Base-by-base conservation (phyloP, 2,797 vertebrate genomes). In the Helarctos malayanus region DNA sequence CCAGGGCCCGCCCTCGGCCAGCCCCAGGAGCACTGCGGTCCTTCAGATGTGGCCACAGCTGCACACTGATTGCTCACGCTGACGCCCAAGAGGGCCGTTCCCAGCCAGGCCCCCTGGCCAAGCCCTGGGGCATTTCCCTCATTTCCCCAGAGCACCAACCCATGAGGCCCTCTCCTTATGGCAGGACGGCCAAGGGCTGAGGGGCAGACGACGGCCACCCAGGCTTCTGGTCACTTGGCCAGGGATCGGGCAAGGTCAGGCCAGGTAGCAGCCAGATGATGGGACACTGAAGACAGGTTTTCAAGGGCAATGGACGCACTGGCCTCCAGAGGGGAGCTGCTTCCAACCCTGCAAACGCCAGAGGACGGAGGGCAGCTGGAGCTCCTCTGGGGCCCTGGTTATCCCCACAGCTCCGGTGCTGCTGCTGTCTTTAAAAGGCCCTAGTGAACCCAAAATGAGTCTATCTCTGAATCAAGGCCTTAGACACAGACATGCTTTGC, bases 311-410 rank as follows among this genome's bases (percentile, higher is more conserved):
- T 3, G 18, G 35, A 65, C 14, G 19, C 9, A 2, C 19, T 16
- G 8, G 8, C 7, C 2, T 0, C 1, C 23, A 1, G 0, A 65
- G 32, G 2, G 2, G 14, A 8, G 69, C 4, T 3, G 18, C n/a
- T 19, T 14, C 41, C 7, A 0, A 19, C 68, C 6, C 1, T 10
- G 4, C 19, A 38, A 23, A 21, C 35, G 4, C 35, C 0, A 10
- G 19, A 38, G n/a, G 6, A 13, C 0, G 7, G 54, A 27, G 15
- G 41, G 27, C 0, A 0, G 8, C 84, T 35, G 0, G 5, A 18
- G 84, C 56, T 41, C 54, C 23, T 35, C 45, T 15, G 4, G 23
- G 7, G 18, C 19, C 63, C 21, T 15, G 12, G 35, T 57, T 41
- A 27, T 71, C 57, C 41, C 32, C 45, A 10, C 4, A 0, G 4